A percentile compares a stretch with the other conserved stretches of the same genome.
These are phyloP conservation scores for Gorsachius goisagi DNA, from an alignment of 2,113 vertebrate genomes.

Conservation along the genomic window DNA sequence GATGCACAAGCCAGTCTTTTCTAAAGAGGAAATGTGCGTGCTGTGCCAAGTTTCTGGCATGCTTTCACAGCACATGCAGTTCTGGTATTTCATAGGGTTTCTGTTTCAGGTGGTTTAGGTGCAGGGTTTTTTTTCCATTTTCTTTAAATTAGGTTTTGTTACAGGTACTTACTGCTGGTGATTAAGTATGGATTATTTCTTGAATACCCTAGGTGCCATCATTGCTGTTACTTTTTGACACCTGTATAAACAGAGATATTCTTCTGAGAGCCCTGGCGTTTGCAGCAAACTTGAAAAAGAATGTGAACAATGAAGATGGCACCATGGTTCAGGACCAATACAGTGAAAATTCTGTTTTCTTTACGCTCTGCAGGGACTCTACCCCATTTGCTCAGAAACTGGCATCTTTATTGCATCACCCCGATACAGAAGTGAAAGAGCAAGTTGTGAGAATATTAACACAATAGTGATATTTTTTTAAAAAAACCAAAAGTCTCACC, in stretches of 20 bases:
- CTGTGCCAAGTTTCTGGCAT: neutral
- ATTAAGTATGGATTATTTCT: neutral
- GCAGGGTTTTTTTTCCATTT: neutral
- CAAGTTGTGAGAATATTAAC: slow-evolving; percentile 83
- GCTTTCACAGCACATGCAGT: neutral
- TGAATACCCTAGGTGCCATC: slow-evolving; percentile 66
- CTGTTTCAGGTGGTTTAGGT: neutral
- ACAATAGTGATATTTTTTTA: neutral
- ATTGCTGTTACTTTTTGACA: slow-evolving; percentile 83
- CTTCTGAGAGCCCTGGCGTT: slow-evolving; percentile 84
- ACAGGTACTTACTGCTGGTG: neutral
- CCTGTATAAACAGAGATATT: slow-evolving; percentile 74
- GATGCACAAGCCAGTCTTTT: neutral
- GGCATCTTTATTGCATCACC: slow-evolving; percentile 78
- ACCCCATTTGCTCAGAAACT: slow-evolving; percentile 80
- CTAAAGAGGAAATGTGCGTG: neutral
- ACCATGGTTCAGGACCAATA: slow-evolving; percentile 60
- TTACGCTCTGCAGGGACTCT: slow-evolving; percentile 78
- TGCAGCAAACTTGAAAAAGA: slow-evolving; percentile 83
- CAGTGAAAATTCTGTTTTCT: slow-evolving; percentile 81
- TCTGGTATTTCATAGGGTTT: neutral
- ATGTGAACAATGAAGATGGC: neutral
- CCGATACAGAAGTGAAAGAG: slow-evolving; percentile 82
- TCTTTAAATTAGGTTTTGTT: neutral
- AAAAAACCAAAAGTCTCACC: neutral